Evolutionary conservation across 2,888 invertebrate species (phyloP).

Genomic region (Drosophila paracracens): DNA sequence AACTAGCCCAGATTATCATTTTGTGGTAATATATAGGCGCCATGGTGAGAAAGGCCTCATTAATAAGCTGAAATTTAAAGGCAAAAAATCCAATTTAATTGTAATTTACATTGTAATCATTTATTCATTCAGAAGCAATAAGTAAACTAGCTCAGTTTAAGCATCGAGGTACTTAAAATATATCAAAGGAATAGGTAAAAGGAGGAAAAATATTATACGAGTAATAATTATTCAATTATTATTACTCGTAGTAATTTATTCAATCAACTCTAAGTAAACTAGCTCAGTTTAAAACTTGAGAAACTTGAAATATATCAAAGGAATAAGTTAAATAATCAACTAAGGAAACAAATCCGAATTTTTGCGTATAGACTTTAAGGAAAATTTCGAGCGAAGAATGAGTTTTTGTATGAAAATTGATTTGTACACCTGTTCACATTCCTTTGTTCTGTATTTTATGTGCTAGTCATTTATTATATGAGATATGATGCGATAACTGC

Average conservation of each 20-base stretch:
- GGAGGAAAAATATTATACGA: not conserved
- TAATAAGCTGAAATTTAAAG: not conserved
- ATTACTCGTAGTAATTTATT: no score
- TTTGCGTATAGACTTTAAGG: not conserved
- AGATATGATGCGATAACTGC: not conserved
- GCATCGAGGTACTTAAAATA: not conserved
- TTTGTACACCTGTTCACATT: not conserved
- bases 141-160: not conserved
- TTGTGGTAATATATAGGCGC: not conserved
- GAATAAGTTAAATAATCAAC: not conserved
- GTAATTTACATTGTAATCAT: not conserved
- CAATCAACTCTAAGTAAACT: no score
- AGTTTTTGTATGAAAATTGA: not conserved
- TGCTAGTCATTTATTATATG: not conserved
- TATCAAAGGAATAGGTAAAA: not conserved
- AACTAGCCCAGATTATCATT: not conserved
- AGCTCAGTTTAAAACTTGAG: not conserved
- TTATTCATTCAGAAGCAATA: not conserved
- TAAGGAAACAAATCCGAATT: not conserved
- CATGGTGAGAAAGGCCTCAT: not conserved
- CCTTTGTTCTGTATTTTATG: not conserved
- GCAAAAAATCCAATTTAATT: not conserved
- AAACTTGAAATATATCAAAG: no score
- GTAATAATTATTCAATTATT: no score
- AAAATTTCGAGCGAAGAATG: not conserved